These are phyloP conservation scores for Emesis furor DNA, from an alignment of 2,888 invertebrate genomes.

Conservation along the genomic window DNA sequence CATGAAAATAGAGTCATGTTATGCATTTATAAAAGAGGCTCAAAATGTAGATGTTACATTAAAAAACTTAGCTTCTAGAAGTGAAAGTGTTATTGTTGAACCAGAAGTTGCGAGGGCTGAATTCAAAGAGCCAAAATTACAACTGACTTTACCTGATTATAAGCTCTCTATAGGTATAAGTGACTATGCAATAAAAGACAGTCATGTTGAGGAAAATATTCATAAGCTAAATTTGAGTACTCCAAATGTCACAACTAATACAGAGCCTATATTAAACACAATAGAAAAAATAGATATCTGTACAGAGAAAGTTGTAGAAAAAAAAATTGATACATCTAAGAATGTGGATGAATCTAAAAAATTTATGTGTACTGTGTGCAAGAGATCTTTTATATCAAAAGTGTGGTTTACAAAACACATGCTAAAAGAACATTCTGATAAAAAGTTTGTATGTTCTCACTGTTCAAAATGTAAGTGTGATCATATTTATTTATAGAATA, in stretches of 20 bases:
- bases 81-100: constrained; percentile 82
- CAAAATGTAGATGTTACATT: constrained; percentile 84
- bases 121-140: constrained; percentile 72
- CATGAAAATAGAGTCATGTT: constrained; percentile 88
- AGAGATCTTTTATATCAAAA: constrained; percentile 83
- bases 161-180: constrained; percentile 81
- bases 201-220: constrained; percentile 54
- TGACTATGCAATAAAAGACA: constrained; percentile 69
- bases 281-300: constrained; percentile 25
- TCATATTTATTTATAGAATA: background rate
- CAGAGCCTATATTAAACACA: background rate
- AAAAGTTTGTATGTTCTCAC: constrained; percentile 81
- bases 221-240: constrained; percentile 20
- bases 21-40: constrained; percentile 87
- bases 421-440: constrained; percentile 83
- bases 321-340: constrained; percentile 48
- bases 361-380: constrained; percentile 82
- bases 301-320: constrained; percentile 53
- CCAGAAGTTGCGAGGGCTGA: constrained; percentile 75
- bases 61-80: constrained; percentile 83
- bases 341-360: constrained; percentile 71
- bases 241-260: background rate
- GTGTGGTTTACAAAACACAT: constrained; percentile 86
- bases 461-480: constrained; percentile 84
- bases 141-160: constrained; percentile 82